Conservation (phyloP, 2,888 invertebrate species). For the Pammene aurita region DNA sequence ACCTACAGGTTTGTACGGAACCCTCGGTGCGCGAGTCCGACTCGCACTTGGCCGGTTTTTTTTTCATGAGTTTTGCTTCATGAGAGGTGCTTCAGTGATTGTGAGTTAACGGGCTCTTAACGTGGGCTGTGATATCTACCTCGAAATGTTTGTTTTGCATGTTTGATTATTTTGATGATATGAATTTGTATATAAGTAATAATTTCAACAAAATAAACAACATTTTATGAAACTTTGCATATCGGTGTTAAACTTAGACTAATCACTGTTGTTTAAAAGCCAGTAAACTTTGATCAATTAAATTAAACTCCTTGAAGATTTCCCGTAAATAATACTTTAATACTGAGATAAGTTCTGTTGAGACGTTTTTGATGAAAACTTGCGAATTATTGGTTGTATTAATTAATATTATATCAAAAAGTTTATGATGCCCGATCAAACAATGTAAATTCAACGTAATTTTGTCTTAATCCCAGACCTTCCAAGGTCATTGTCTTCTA, state of each 20-base stretch:
- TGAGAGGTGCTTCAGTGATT: too few species aligned
- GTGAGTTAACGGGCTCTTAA: background rate
- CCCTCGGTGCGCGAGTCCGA: too few species aligned
- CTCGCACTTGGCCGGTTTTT: too few species aligned
- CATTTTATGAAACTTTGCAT: slow-evolving; percentile 16
- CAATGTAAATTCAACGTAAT: slow-evolving; percentile 1
- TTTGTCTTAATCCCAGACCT: background rate
- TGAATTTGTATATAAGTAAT: background rate
- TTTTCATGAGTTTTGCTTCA: too few species aligned
- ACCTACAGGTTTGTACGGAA: too few species aligned
- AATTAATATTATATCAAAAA: slow-evolving; percentile 26
- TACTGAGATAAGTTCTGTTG: slow-evolving; percentile 41
- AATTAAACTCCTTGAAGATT: slow-evolving; percentile 43
- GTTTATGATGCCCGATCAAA: background rate
- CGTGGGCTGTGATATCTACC: too few species aligned
- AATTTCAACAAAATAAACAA: background rate
- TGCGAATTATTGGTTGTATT: slow-evolving; percentile 23
- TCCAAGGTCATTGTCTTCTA: background rate
- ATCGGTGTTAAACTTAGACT: slow-evolving; percentile 30
- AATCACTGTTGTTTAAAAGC: slow-evolving; percentile 41
- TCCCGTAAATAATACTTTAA: slow-evolving; percentile 43
- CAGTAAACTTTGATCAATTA: slow-evolving; percentile 43
- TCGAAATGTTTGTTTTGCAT: too few species aligned
- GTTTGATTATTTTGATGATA: background rate
- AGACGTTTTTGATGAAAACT: slow-evolving; percentile 41